Evolutionary conservation across 2,113 vertebrate genomes (phyloP).

Genomic region (Cyrtonyx montezumae): DNA sequence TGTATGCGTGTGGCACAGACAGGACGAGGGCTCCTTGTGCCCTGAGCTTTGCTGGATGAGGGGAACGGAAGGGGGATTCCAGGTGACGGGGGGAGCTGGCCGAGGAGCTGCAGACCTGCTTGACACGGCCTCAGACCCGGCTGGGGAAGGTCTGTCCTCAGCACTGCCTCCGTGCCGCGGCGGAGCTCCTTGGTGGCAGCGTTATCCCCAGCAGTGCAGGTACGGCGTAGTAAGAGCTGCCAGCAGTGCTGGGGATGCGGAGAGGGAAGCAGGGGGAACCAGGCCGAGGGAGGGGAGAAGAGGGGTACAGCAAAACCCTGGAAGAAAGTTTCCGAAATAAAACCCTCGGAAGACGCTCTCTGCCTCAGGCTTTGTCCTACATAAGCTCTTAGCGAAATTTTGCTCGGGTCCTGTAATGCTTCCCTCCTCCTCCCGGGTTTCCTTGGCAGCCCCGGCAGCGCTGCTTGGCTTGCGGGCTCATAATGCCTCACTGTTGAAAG

Average conservation of each 20-base stretch:
- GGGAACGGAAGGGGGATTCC: not conserved
- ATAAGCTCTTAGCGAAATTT: conserved; percentile 35
- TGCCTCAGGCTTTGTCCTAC: conserved; percentile 54
- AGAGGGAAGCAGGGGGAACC: not conserved
- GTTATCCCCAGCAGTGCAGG: not conserved
- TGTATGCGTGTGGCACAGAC: not conserved
- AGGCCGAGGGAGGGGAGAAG: not conserved
- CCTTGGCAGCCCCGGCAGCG: conserved; percentile 61
- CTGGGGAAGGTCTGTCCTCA: not conserved
- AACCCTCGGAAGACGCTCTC: conserved; percentile 15
- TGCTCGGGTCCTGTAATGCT: conserved; percentile 38
- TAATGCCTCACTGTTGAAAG: conserved; percentile 30
- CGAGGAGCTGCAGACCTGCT: not conserved
- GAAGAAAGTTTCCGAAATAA: conserved; percentile 54
- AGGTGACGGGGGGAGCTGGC: not conserved
- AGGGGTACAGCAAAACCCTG: not conserved
- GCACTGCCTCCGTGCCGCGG: not conserved
- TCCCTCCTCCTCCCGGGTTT: conserved; percentile 57
- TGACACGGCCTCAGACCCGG: not conserved
- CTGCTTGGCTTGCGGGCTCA: not conserved
- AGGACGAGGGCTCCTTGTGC: not conserved
- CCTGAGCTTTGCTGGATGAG: rapidly evolving
- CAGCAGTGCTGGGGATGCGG: not conserved
- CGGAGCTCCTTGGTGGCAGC: conserved; percentile 5
- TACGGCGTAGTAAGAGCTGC: conserved; percentile 52